These are phyloP conservation scores for Aspiorhynchus laticeps DNA, from an alignment of 2,113 vertebrate species.

Conservation along the genomic window DNA sequence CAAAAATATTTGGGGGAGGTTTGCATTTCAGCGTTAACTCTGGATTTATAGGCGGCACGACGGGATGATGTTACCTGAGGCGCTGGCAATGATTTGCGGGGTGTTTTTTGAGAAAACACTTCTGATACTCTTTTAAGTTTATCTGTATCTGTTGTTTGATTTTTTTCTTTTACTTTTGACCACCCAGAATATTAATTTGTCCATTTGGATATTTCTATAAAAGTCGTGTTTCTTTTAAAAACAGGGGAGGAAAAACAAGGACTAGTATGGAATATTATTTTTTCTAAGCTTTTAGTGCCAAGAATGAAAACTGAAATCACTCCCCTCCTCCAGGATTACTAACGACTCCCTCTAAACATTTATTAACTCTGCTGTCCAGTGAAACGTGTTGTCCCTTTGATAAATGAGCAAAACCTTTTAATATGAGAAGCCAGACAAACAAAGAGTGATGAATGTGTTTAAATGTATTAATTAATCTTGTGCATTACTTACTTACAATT, in stretches of 20 bases:
- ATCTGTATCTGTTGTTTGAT: background rate
- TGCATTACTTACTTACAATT: background rate
- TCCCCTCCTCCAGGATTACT: background rate
- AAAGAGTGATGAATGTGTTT: slow-evolving; percentile 21
- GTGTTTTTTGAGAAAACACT: slow-evolving; percentile 44
- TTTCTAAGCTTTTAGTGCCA: slow-evolving; percentile 10
- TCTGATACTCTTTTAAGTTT: background rate
- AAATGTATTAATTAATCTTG: background rate
- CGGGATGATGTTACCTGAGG: slow-evolving; percentile 23
- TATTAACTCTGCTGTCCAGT: slow-evolving; percentile 14
- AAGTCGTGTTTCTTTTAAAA: slow-evolving; percentile 19
- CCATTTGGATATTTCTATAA: background rate
- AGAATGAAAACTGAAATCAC: background rate
- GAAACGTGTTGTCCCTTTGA: background rate
- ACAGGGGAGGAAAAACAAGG: background rate
- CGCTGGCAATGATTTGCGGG: background rate
- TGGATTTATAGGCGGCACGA: slow-evolving; percentile 47
- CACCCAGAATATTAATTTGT: slow-evolving; percentile 16
- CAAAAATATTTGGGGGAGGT: slow-evolving; percentile 58
- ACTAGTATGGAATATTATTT: background rate
- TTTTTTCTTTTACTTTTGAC: slow-evolving; percentile 31
- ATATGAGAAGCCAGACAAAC: slow-evolving; percentile 18
- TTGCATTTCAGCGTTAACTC: slow-evolving; percentile 39
- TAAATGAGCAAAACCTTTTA: slow-evolving; percentile 28
- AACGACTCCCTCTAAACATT: background rate